A percentile compares a stretch with the other conserved stretches of the same genome.
Conservation (phyloP, 2,113 vertebrate genomes). For the Spizaetus ornatus region DNA sequence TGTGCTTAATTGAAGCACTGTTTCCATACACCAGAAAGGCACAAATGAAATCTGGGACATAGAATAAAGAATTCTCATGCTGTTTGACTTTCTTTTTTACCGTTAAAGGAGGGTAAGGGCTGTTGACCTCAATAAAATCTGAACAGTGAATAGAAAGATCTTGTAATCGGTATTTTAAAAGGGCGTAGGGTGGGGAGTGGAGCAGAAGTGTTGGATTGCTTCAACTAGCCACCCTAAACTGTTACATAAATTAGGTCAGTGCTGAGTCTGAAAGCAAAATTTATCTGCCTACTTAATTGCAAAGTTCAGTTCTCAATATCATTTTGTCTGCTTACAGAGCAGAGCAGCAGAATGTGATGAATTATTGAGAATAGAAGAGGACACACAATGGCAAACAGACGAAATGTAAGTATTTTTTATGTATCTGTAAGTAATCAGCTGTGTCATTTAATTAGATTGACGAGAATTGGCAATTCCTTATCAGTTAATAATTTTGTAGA, state of each 20-base stretch:
- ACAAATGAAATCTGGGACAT: not conserved
- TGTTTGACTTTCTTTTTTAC: not conserved
- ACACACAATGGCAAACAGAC: conserved; percentile 78
- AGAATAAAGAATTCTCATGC: not conserved
- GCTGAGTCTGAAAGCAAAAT: not conserved
- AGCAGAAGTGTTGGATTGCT: not conserved
- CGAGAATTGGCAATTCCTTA: not conserved
- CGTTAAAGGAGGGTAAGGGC: not conserved
- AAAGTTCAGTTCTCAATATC: not conserved
- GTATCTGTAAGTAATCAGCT: not conserved
- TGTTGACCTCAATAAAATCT: conserved; percentile 44
- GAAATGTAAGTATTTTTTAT: conserved; percentile 73
- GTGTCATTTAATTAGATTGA: not conserved
- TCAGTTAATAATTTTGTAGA: not conserved
- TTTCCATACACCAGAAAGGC: not conserved
- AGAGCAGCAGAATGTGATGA: conserved; percentile 84
- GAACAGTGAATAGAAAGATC: not conserved
- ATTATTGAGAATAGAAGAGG: conserved; percentile 92
- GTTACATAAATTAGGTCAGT: not conserved
- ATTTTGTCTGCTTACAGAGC: conserved; percentile 68
- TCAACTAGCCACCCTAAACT: not conserved
- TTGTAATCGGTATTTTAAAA: not conserved
- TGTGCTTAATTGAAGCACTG: not conserved
- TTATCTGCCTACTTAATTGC: not conserved
- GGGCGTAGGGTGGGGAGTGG: not conserved